Evolutionary conservation across 2,888 invertebrate species (phyloP).

Genomic region (Tetragonisca angustula): DNA sequence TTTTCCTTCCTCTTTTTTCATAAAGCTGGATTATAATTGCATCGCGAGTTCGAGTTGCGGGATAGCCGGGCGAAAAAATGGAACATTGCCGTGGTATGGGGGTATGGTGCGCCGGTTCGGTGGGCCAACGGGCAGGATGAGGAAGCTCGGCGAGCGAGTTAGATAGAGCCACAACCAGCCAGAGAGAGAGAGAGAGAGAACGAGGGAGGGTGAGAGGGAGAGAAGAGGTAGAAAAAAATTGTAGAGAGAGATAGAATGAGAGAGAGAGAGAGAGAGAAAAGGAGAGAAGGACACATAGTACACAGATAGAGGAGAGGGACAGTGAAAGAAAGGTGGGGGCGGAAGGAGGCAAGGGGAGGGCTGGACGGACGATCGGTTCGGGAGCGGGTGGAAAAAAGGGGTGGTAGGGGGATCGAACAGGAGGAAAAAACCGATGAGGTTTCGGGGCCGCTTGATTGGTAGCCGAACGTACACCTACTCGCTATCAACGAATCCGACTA

Average conservation of each 20-base stretch:
- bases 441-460: conserved; percentile 83
- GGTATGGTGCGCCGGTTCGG: conserved; percentile 54
- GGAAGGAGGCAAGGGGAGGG: conserved; percentile 47
- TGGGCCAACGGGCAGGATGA: conserved; percentile 46
- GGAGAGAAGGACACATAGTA: conserved; percentile 16
- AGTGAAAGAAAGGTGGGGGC: conserved; percentile 56
- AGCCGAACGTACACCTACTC: conserved; percentile 81
- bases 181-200: not conserved
- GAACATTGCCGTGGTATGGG: conserved; percentile 73
- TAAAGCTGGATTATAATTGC: conserved; percentile 84
- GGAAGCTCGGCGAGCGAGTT: conserved; percentile 59
- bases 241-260: conserved; percentile 42
- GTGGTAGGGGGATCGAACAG: conserved; percentile 70
- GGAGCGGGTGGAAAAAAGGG: conserved; percentile 60
- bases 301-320: conserved; percentile 61
- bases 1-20: conserved; percentile 79
- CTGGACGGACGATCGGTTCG: conserved; percentile 64
- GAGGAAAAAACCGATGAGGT: conserved; percentile 82
- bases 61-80: conserved; percentile 79
- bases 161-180: conserved; percentile 2
- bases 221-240: conserved; percentile 46
- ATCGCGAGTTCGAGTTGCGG: conserved; percentile 81
- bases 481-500: conserved; percentile 76
- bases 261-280: conserved; percentile 23
- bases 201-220: conserved; percentile 11